Conservation (phyloP, 2,888 invertebrate species). For the Helleia helle region DNA sequence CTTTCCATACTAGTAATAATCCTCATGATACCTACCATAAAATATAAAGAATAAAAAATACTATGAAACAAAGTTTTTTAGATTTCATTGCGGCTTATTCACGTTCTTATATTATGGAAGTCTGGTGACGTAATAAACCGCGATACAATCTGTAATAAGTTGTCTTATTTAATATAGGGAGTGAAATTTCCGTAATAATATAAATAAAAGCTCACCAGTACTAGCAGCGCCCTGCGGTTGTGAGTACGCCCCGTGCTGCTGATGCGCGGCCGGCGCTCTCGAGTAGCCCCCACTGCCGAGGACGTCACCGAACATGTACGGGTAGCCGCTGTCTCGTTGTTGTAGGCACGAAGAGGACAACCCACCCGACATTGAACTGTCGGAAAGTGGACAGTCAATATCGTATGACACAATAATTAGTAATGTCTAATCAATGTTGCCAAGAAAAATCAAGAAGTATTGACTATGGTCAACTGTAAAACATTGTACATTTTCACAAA, state of each 20-base stretch:
- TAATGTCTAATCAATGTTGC: too few species aligned
- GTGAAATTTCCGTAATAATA: too few species aligned
- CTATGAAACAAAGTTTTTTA: too few species aligned
- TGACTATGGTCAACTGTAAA: neutral
- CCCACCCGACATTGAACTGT: constrained; percentile 90
- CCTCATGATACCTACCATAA: too few species aligned
- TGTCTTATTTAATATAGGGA: too few species aligned
- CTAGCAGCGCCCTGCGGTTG: constrained; percentile 73
- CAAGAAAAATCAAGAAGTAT: neutral
- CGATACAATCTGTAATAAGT: too few species aligned
- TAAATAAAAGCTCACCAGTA: constrained; percentile 77
- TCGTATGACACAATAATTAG: constrained; percentile 11
- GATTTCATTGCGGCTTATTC: too few species aligned
- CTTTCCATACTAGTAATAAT: too few species aligned
- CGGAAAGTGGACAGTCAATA: constrained; percentile 32
- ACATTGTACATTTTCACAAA: too few species aligned
- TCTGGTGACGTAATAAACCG: too few species aligned
- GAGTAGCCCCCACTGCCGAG: constrained; percentile 82
- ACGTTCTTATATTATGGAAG: too few species aligned
- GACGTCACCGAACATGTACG: constrained; percentile 94
- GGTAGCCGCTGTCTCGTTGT: constrained; percentile 86
- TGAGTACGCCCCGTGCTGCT: constrained; percentile 80
- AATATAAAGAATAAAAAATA: too few species aligned
- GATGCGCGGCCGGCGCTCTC: constrained; percentile 82
- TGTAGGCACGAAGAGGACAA: constrained; percentile 88